Evolutionary conservation across 2,797 vertebrate species (phyloP), one percentile per base, ranked within the genome.

Genomic region (Neosilurus hyrtlii): DNA sequence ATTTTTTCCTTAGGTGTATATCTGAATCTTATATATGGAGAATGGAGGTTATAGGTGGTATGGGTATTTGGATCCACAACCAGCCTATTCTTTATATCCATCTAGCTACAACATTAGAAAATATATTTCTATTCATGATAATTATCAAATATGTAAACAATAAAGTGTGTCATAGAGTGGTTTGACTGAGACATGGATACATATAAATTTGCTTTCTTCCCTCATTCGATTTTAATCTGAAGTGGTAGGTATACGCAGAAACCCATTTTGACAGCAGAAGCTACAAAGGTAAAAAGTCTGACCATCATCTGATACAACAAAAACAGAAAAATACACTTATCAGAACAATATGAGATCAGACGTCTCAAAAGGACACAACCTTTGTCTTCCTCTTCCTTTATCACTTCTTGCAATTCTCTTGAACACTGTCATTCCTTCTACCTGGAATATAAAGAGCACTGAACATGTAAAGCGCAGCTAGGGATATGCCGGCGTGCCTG

Each of bases 381-480:
- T 85, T 80, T 72, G 65, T 71, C 65, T 78, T 85, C 78, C 54
- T 82, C 67, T 74, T 62, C 62, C 51, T 65, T 18, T 15, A 24
- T 59, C 61, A 82, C 71, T 82, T 75, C 65, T 26, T 70, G 70
- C 81, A 80, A 49, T 54, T 82, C 79, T 70, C 54, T 15, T 59
- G 62, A 68, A 67, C 80, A 62, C 26, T 65, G 51, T 71, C 66
- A 14, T 22, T 82, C 73, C 68, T 76, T 67, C 57, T 76, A 67
- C 82, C 74, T 83, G 82, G 82, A 72, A 74, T 82, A 80, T 74
- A 79, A 70, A 86, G 82, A 76, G 82, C 85, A 83, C 82, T 86
- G 86, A 82, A 85, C 75, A 85, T 73, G 59, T 72, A 82, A 78
- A 82, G 84, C 79, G 59, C 84, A 79, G 74, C 59, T 66, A 57